Percentiles rank a stretch among this genome's conserved stretches.
Evolutionary conservation across 2,797 vertebrate species (phyloP).

Genomic region (Melopsittacus undulatus): DNA sequence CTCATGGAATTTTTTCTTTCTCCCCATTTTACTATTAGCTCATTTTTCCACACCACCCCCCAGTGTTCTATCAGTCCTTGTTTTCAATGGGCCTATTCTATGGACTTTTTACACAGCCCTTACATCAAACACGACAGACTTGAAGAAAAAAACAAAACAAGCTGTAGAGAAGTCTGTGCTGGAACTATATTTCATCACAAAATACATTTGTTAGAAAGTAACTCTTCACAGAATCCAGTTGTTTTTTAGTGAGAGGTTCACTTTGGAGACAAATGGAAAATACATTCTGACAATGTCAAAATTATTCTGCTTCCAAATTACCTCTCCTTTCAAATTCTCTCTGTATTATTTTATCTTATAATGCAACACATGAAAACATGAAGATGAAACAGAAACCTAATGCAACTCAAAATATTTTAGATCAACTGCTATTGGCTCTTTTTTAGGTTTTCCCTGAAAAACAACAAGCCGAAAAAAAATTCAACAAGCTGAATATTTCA

Average conservation of each 20-base stretch:
- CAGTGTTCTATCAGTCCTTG: not conserved
- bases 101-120: not conserved
- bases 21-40: not conserved
- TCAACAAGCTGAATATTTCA: too few relatives aligned
- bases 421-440: not conserved
- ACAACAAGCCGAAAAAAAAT: not conserved
- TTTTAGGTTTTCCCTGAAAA: not conserved
- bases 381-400: not conserved
- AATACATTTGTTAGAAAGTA: not conserved
- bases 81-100: not conserved
- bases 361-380: not conserved
- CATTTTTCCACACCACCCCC: not conserved
- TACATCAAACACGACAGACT: not conserved
- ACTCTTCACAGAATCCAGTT: not conserved
- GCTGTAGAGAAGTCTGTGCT: not conserved
- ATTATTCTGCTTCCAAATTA: constrained; percentile 28
- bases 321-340: constrained; percentile 22
- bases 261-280: not conserved
- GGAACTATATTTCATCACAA: not conserved
- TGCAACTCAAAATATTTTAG: not conserved
- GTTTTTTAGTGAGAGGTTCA: not conserved
- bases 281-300: constrained; percentile 26
- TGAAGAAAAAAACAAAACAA: not conserved
- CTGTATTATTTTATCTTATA: not conserved
- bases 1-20: not conserved